These are phyloP conservation scores for Lithodes maja DNA, from an alignment of 2,888 invertebrate genomes.

Conservation along the genomic window DNA sequence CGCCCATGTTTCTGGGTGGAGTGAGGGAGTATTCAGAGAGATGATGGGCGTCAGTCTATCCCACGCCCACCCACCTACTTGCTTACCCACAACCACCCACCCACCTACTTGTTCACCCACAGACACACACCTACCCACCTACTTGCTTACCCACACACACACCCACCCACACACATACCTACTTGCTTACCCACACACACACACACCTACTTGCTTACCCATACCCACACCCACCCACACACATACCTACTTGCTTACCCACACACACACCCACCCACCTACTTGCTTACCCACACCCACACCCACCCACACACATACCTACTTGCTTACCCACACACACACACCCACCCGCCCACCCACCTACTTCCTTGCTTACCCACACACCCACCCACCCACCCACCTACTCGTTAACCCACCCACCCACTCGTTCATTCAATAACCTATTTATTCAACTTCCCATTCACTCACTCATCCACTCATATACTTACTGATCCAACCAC, in stretches of 20 bases:
- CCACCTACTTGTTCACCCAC: not conserved
- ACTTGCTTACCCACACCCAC: not conserved
- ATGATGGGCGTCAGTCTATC: constrained; percentile 3
- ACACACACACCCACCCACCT: not conserved
- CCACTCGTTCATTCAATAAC: not conserved
- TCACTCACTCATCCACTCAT: not conserved
- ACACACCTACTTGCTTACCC: not conserved
- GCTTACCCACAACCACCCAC: not conserved
- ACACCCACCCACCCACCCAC: not conserved
- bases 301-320: no score
- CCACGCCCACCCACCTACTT: not conserved
- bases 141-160: not conserved
- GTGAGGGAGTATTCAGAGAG: constrained; percentile 3
- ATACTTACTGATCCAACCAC: not conserved
- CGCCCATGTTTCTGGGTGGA: constrained; percentile 17
- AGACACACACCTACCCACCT: not conserved
- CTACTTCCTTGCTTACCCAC: not conserved
- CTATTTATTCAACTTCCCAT: not conserved
- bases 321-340: not conserved
- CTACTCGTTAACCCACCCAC: not conserved
- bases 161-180: not conserved
- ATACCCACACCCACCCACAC: not conserved
- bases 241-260: not conserved
- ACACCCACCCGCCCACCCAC: not conserved
- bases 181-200: not conserved